A percentile compares a stretch with the other conserved stretches of the same genome.
Evolutionary conservation across 1,140 invertebrate genomes (phyloP).

Genomic region (Megalopta genalis): DNA sequence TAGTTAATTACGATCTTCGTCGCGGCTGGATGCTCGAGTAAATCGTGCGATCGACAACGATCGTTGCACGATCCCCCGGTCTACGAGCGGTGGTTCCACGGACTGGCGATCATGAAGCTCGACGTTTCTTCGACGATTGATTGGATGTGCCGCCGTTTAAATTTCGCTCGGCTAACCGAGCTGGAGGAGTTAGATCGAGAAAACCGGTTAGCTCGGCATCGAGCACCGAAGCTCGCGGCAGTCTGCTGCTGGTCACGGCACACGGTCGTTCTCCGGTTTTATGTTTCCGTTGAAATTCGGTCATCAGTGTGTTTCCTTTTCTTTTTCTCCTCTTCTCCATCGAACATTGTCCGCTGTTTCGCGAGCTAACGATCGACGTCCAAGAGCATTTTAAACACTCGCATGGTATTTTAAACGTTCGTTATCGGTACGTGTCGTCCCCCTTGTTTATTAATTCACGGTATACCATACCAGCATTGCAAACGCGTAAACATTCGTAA

Average conservation of each 20-base stretch:
- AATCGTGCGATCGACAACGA: background rate
- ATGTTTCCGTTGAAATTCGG: background rate
- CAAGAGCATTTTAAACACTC: background rate
- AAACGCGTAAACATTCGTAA: background rate
- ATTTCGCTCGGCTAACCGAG: background rate
- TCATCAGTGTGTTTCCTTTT: background rate
- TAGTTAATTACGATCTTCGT: background rate
- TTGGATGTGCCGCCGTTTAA: background rate
- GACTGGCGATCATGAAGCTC: background rate
- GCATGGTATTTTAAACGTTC: background rate
- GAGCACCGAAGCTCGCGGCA: constrained; percentile 19
- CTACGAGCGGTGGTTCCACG: no score
- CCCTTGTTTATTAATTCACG: background rate
- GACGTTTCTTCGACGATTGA: background rate
- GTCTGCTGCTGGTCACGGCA: constrained; percentile 19
- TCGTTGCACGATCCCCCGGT: background rate
- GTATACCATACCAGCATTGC: background rate
- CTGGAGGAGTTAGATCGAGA: constrained; percentile 20
- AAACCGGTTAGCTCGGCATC: constrained; percentile 15
- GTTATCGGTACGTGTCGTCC: background rate
- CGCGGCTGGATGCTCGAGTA: background rate
- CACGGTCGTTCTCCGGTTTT: constrained; percentile 3
- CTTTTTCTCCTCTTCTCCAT: background rate
- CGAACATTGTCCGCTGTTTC: no score
- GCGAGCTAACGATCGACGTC: background rate